Evolutionary conservation across 2,888 invertebrate species (phyloP).

Genomic region (Cosmopolites sordidus): DNA sequence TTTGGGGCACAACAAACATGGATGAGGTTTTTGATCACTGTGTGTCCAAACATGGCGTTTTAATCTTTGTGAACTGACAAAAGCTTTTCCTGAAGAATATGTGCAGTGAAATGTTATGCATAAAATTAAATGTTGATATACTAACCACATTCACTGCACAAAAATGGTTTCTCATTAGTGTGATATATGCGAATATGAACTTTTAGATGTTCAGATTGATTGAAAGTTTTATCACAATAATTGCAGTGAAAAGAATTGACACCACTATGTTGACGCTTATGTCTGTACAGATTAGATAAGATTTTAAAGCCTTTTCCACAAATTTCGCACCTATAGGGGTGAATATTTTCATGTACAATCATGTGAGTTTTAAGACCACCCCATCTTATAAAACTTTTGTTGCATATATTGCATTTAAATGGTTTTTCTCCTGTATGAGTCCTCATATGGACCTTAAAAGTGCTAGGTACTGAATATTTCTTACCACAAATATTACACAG

Average conservation of each 20-base stretch:
- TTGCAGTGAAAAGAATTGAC: conserved; percentile 42
- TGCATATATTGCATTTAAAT: conserved; percentile 44
- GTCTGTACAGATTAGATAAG: conserved; percentile 43
- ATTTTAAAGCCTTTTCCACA: conserved; percentile 43
- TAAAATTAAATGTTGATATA: background rate
- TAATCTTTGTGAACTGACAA: conserved; percentile 43
- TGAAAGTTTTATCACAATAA: conserved; percentile 44
- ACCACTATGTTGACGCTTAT: conserved; percentile 42
- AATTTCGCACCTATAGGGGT: conserved; percentile 43
- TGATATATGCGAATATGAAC: conserved; percentile 45
- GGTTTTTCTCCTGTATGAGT: conserved; percentile 53
- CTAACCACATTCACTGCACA: conserved; percentile 44
- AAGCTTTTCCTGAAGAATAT: conserved; percentile 32
- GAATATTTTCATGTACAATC: conserved; percentile 42
- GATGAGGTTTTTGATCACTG: conserved; percentile 42
- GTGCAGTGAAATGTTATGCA: background rate
- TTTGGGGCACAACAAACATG: conserved; percentile 40
- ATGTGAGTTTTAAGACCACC: conserved; percentile 45
- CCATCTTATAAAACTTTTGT: conserved; percentile 45
- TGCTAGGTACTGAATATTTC: conserved; percentile 46
- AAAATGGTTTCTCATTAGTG: conserved; percentile 43
- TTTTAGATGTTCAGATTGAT: conserved; percentile 43
- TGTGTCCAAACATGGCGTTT: conserved; percentile 47
- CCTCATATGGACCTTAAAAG: conserved; percentile 55
- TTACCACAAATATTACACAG: conserved; percentile 46